Evolutionary conservation across 2,888 invertebrate genomes (phyloP).

Genomic region (Trissolcus brochymenae): DNA sequence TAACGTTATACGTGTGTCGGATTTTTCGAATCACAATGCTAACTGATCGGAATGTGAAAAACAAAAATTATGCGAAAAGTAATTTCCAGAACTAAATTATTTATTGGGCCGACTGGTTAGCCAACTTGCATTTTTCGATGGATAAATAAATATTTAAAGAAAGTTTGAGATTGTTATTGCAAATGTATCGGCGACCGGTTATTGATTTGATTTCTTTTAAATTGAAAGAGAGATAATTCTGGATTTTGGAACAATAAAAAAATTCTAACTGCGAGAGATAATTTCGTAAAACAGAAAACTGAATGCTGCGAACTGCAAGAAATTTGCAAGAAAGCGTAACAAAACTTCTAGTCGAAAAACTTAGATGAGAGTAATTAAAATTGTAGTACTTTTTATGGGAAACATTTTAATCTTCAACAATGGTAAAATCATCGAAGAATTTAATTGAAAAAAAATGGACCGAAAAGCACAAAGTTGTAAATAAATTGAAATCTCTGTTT

Average conservation of each 20-base stretch:
- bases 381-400: no score
- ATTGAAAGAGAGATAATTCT: no score
- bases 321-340: constrained; percentile 51
- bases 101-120: constrained; percentile 40
- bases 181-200: constrained; percentile 9
- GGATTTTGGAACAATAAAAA: no score
- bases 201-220: no score
- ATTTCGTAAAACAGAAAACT: constrained; percentile 43
- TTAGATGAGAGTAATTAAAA: no score
- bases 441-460: no score
- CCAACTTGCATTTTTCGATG: constrained; percentile 4
- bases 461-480: no score
- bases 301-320: constrained; percentile 28
- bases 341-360: constrained; percentile 41
- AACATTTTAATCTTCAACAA: no score
- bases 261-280: constrained; percentile 12
- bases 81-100: background rate
- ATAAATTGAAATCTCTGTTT: no score
- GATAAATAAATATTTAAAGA: background rate
- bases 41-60: constrained; percentile 42
- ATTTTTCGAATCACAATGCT: constrained; percentile 39
- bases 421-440: no score
- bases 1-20: constrained; percentile 31
- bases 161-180: constrained; percentile 20
- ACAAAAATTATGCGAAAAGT: no score